Evolutionary conservation across 2,888 invertebrate species (phyloP), one percentile per base, ranked within the genome.

Genomic region (Masnerella sp.): DNA sequence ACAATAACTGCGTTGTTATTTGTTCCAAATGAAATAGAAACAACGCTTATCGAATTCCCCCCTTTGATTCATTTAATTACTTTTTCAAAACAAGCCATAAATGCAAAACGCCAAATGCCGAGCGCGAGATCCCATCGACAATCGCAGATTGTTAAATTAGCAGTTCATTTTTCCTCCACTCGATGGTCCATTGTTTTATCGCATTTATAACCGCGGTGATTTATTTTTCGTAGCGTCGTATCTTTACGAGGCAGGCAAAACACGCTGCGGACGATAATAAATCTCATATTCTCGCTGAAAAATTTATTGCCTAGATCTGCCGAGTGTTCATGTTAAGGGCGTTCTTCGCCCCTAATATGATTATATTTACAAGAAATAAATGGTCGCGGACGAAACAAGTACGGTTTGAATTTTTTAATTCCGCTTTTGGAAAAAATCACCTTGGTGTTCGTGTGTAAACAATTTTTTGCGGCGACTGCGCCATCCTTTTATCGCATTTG

Each of bases 241-340:
- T 51, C 51, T 36, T 36, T 51, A 51, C 22, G 20, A 51, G 34
- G 1, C 20, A 18, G 7, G 30, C 32, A 49, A 49, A 49, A 32
- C 32, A 51, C 17, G 9, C 14, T 14, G 14, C 36, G 38, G 17
- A n/a, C 11, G 38, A 40, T 40, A 51, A 36, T 51, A 51, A 51
- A 51, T 51, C 51, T 34, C 36, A 22, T 51, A 22, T 51, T 51
- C 51, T 22, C 14, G 14, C 51, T 51, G 36, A 51, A 36, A 51
- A 51, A 51, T 36, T 51, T 51, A 51, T 51, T 36, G 34, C 14
- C 51, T 34, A 20, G 20, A 11, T 49, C 49, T 20, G 18, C 15
- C 18, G 12, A 34, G 36, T n/a, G 36, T 36, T 36, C 36, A 51
- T 51, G 36, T 51, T 51, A 51, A 36, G 51, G 36, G 14, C 36